These are phyloP conservation scores for Conus ventricosus DNA, from an alignment of 1,140 invertebrate genomes.

Conservation along the genomic window DNA sequence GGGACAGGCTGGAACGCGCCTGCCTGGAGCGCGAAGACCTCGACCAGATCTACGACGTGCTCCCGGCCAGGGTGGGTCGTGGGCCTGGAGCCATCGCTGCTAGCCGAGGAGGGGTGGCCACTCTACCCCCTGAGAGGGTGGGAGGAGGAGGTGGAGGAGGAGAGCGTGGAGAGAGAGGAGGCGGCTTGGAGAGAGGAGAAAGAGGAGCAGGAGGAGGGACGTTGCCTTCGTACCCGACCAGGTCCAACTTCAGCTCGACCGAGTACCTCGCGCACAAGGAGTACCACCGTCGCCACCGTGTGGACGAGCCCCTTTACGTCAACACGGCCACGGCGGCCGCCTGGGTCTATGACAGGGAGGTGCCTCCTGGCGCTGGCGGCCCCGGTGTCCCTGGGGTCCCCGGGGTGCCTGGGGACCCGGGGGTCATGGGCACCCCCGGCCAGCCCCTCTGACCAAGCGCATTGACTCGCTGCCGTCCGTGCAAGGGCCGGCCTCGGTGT, in stretches of 20 bases:
- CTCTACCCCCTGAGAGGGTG: background rate
- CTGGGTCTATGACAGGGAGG: constrained; percentile 15
- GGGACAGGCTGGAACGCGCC: constrained; percentile 12
- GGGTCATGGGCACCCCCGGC: background rate
- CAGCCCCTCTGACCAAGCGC: constrained; percentile 42
- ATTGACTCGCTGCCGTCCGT: constrained; percentile 45
- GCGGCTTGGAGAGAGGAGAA: background rate
- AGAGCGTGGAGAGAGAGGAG: background rate
- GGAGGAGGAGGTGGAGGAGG: background rate
- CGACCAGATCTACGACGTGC: constrained; percentile 31
- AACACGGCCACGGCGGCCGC: constrained; percentile 31
- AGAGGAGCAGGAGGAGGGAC: background rate
- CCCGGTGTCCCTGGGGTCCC: background rate
- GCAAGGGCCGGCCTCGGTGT: background rate
- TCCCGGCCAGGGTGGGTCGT: background rate
- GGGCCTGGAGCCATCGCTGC: background rate
- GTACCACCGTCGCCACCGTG: constrained; percentile 50
- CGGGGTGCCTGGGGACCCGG: background rate
- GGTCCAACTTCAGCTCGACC: constrained; percentile 69
- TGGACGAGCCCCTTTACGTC: constrained; percentile 49
- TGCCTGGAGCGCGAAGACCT: constrained; percentile 29
- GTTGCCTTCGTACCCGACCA: background rate
- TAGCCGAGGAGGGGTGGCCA: background rate
- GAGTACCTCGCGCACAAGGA: constrained; percentile 71
- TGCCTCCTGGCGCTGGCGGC: constrained; percentile 13